phyloP scores from a whole-genome alignment of 2,888 invertebrate species.

The Tetheella fluctuosa region DNA sequence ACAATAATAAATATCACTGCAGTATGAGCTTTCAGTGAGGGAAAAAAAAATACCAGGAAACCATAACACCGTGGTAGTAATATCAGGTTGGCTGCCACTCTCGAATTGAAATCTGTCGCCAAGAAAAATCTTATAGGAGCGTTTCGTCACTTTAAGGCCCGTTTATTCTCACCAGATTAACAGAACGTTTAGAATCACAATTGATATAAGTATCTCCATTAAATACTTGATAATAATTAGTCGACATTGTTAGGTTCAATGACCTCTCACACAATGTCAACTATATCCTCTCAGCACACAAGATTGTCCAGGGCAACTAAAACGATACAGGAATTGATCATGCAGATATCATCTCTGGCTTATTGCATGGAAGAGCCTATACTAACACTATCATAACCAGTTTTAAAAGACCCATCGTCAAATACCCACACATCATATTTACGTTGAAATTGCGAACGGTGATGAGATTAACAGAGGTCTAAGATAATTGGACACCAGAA shows the following conservation, averaged over 20 bases:
- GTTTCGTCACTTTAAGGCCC: too few relatives aligned
- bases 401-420: conserved; percentile 30
- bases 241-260: background rate
- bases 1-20: too few relatives aligned
- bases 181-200: too few relatives aligned
- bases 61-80: too few relatives aligned
- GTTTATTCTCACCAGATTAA: too few relatives aligned
- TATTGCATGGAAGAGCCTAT: conserved; percentile 45
- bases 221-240: too few relatives aligned
- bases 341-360: conserved; percentile 39
- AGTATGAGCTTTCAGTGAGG: too few relatives aligned
- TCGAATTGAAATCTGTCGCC: too few relatives aligned
- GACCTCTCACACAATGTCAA: conserved; percentile 1
- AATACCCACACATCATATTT: conserved; percentile 14
- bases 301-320: conserved; percentile 19
- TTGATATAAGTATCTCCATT: too few relatives aligned
- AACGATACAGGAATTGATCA: conserved; percentile 41
- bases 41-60: too few relatives aligned
- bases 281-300: background rate
- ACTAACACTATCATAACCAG: conserved; percentile 35
- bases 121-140: too few relatives aligned
- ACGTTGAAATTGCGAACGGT: conserved; percentile 14
- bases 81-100: too few relatives aligned
- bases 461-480: conserved; percentile 50
- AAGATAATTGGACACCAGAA: conserved; percentile 40